Conservation (phyloP, 30 jellyfish, hydroid and myxozoan species). For the Hydractinia symbiolongicarpus region DNA sequence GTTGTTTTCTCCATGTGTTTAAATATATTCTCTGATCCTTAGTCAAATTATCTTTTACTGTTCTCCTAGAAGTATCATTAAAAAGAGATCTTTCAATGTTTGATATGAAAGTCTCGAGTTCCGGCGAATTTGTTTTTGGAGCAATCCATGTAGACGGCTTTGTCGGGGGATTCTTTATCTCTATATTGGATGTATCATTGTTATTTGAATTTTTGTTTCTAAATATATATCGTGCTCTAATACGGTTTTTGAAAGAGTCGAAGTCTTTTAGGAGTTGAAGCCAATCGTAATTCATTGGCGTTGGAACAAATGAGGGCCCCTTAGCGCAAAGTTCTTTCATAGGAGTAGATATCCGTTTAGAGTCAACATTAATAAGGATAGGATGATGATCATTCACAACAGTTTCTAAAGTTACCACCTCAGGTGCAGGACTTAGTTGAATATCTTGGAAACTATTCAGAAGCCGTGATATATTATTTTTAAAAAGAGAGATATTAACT, state of each 20-base stretch:
- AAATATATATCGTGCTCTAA: not conserved
- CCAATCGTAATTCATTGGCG: constrained; percentile 1
- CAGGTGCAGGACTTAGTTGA: too few relatives aligned
- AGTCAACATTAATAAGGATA: not conserved
- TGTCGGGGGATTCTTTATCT: not conserved
- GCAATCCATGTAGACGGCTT: not conserved
- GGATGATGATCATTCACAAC: not conserved
- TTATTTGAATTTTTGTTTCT: not conserved
- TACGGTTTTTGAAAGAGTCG: not conserved
- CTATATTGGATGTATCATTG: not conserved
- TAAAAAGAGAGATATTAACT: too few relatives aligned
- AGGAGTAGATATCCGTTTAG: not conserved
- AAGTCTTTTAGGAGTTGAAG: not conserved
- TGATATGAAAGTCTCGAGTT: not conserved
- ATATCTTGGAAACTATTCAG: too few relatives aligned
- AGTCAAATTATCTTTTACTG: not conserved
- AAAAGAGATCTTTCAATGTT: constrained; percentile 1
- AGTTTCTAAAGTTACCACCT: too few relatives aligned
- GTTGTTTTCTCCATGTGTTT: not conserved
- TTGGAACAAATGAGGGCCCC: constrained; percentile 14
- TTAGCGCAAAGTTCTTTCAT: constrained; percentile 4
- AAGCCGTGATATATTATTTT: too few relatives aligned
- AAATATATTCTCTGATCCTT: not conserved
- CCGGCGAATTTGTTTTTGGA: not conserved
- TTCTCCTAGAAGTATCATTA: not conserved